Base-by-base conservation (phyloP, 2,797 vertebrate species). In the Sebastes oblongus region DNA sequence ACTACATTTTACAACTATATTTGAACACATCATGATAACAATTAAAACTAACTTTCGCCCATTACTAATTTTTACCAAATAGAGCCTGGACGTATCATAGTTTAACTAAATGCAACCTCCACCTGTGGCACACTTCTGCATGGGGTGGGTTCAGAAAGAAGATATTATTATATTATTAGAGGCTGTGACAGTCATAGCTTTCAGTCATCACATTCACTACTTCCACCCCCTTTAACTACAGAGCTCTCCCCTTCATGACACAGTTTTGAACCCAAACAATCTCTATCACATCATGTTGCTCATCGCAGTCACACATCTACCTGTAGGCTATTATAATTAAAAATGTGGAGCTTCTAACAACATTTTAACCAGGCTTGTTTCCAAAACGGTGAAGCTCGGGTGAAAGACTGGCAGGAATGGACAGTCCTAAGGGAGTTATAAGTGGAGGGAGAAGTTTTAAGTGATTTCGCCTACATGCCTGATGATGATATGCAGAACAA, bases 21-120 rank as follows among this genome's bases (percentile, higher is more conserved):
- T 18, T 42, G 39, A 42, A 42, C 14, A 42, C 39, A 42, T 42
- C 39, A 42, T 42, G 39, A 16, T 42, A 42, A 42, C 14, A 42
- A 18, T 42, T 42, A 42, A 1, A 42, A 42, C 0, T 1, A 42
- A 42, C 39, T 16, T 42, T 0, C 3, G 39, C 5, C 14, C 3
- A 42, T 0, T 7, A 18, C 39, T 42, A 0, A 18, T 42, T 42
- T 42, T 42, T 42, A 42, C 39, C 14, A 42, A 42, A 42, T 42
- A 42, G 39, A 42, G 14, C 39, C 39, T 42, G 3, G 39, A 18
- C 3, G 6, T 16, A 42, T 3, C 39, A 18, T 42, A 42, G 1
- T 16, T 42, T 42, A 42, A 42, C 39, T 42, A 42, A 42, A 16
- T 42, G 14, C 39, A 42, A 42, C 39, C 39, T 16, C 3, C 42